Evolutionary conservation across 2,797 vertebrate species (phyloP).

Genomic region (Alcedo atthis): DNA sequence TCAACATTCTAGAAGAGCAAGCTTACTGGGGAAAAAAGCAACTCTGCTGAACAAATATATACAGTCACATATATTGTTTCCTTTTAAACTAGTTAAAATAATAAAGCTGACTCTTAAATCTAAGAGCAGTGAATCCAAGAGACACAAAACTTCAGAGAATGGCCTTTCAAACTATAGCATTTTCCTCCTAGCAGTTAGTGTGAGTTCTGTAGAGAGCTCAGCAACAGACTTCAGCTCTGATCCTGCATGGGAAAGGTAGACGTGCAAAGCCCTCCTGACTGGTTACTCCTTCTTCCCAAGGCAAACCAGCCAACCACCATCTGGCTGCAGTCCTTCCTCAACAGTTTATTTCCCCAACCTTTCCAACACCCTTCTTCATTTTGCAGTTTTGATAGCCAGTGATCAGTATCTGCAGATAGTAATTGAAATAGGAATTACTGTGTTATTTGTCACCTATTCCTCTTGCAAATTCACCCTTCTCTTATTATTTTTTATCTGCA

Average conservation of each 20-base stretch:
- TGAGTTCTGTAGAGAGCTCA: neutral
- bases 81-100: constrained; percentile 57
- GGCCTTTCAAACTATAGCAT: neutral
- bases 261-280: neutral
- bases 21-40: constrained; percentile 53
- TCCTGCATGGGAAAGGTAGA: neutral
- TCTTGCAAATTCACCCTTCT: neutral
- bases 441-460: neutral
- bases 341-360: neutral
- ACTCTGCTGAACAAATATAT: constrained; percentile 63
- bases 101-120: constrained; percentile 42
- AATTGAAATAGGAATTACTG: neutral
- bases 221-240: neutral
- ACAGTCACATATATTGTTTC: constrained; percentile 20
- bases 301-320: neutral
- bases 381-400: neutral
- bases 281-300: neutral
- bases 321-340: neutral
- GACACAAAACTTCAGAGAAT: neutral
- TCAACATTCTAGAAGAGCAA: constrained; percentile 44
- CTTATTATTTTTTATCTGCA: neutral
- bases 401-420: neutral
- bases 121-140: neutral
- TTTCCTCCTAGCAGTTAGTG: neutral
- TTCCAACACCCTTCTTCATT: neutral